Percentiles rank a stretch among this genome's conserved stretches.
Evolutionary conservation across 2,113 vertebrate genomes (phyloP).

Genomic region (Coptodon rendalli): DNA sequence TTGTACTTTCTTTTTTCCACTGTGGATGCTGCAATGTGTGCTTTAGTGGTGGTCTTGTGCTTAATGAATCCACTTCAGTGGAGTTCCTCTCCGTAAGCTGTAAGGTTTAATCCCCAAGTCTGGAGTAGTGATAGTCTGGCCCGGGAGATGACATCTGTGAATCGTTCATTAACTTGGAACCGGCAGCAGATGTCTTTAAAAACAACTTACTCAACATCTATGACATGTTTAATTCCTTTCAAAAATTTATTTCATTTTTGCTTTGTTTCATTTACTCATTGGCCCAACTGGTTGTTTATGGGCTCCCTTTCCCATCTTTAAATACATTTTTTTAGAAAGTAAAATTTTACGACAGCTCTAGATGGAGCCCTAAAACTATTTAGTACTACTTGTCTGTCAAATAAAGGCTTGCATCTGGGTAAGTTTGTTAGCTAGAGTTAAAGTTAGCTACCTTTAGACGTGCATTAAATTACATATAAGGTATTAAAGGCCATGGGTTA

Average conservation of each 20-base stretch:
- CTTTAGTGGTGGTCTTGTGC: slow-evolving; percentile 53
- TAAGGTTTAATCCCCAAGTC: slow-evolving; percentile 62
- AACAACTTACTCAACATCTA: slow-evolving; percentile 38
- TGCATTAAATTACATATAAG: not conserved
- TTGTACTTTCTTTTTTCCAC: not conserved
- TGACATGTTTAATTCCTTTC: slow-evolving; percentile 6
- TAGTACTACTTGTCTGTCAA: not conserved
- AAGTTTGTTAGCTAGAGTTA: not conserved
- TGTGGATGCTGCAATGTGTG: slow-evolving; percentile 9
- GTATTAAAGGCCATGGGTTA: not conserved
- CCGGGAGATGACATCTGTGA: slow-evolving; percentile 70
- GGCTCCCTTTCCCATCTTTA: not conserved
- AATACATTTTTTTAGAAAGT: not conserved
- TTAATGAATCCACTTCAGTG: slow-evolving; percentile 66
- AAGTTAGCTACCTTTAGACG: not conserved
- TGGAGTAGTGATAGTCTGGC: slow-evolving; percentile 69
- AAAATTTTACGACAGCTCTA: not conserved
- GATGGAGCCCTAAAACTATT: not conserved
- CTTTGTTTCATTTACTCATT: not conserved
- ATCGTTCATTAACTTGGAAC: slow-evolving; percentile 72
- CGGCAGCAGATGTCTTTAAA: slow-evolving; percentile 69
- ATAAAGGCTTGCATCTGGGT: not conserved
- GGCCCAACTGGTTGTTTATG: not conserved
- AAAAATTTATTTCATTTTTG: not conserved
- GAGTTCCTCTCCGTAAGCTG: slow-evolving; percentile 48